Evolutionary conservation across 1,140 invertebrate species (phyloP).

Genomic region (Andricus grossulariae): DNA sequence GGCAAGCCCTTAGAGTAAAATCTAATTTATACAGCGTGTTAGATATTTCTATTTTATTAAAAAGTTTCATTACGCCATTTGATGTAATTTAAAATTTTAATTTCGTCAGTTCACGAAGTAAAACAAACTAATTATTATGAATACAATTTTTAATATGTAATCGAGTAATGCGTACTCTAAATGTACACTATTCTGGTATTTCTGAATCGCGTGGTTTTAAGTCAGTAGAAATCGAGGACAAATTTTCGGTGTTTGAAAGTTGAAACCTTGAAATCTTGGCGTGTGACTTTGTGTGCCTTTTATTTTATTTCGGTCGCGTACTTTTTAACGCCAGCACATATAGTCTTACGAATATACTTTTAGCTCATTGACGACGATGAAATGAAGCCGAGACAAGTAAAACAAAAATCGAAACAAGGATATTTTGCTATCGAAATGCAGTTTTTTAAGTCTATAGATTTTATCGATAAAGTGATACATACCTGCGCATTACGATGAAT

Average conservation of each 20-base stretch:
- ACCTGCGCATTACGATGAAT: constrained; percentile 33
- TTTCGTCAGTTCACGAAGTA: constrained; percentile 34
- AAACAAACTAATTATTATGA: constrained; percentile 3
- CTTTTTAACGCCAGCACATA: constrained; percentile 36
- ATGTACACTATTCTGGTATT: constrained; percentile 40
- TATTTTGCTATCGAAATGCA: constrained; percentile 64
- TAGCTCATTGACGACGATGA: constrained; percentile 39
- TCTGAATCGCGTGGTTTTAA: constrained; percentile 19
- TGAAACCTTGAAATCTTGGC: neutral
- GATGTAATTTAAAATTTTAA: constrained; percentile 49
- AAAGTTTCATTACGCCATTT: constrained; percentile 62
- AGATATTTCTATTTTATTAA: constrained; percentile 68
- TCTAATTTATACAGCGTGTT: constrained; percentile 59
- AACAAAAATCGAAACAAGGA: constrained; percentile 45
- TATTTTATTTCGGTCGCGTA: constrained; percentile 9
- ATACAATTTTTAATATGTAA: constrained; percentile 22
- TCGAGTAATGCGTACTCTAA: constrained; percentile 38
- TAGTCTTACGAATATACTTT: constrained; percentile 47
- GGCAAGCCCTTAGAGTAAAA: constrained; percentile 40
- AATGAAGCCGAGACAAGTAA: constrained; percentile 32
- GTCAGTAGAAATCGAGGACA: neutral
- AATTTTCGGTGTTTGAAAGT: too few relatives aligned
- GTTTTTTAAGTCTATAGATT: constrained; percentile 60
- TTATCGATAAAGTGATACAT: constrained; percentile 56
- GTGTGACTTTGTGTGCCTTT: constrained; percentile 29